Evolutionary conservation across 2,888 invertebrate species (phyloP).

Genomic region (Liodrosophila aerea): DNA sequence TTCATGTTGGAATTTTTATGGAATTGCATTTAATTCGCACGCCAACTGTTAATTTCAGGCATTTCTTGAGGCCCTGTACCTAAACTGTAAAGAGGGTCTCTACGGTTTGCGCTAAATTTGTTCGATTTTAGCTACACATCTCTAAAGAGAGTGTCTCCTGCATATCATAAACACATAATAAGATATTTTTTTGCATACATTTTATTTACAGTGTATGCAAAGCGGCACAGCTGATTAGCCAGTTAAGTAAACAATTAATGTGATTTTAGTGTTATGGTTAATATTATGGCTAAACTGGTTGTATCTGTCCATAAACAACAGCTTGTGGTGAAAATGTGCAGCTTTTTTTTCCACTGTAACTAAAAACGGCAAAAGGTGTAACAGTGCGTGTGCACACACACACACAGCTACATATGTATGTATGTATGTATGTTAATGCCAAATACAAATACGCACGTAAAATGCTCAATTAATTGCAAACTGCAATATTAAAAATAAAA

Average conservation of each 20-base stretch:
- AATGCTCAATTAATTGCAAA: slow-evolving; percentile 70
- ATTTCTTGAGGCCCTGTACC: no score
- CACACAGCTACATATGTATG: no score
- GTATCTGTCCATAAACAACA: slow-evolving; percentile 26
- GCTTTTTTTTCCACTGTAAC: slow-evolving; percentile 27
- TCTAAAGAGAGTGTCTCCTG: no score
- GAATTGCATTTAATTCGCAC: no score
- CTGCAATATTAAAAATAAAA: slow-evolving; percentile 56
- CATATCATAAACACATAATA: no score
- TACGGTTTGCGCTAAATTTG: no score
- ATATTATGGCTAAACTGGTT: slow-evolving; percentile 44
- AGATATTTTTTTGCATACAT: no score
- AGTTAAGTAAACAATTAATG: slow-evolving; percentile 61
- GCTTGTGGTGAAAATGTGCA: slow-evolving; percentile 63
- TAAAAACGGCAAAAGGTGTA: slow-evolving; percentile 17
- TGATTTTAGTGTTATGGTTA: slow-evolving; percentile 23
- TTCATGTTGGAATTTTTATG: slow-evolving; percentile 3
- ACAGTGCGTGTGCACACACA: slow-evolving; percentile 3
- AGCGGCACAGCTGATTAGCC: slow-evolving; percentile 10
- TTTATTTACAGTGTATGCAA: neutral
- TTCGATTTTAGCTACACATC: no score
- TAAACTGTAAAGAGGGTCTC: no score
- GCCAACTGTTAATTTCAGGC: no score
- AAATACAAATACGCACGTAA: slow-evolving; percentile 48
- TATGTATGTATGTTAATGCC: slow-evolving; percentile 43